phyloP scores from a whole-genome alignment of 2,113 vertebrate species.

The Myotis brandtii region DNA sequence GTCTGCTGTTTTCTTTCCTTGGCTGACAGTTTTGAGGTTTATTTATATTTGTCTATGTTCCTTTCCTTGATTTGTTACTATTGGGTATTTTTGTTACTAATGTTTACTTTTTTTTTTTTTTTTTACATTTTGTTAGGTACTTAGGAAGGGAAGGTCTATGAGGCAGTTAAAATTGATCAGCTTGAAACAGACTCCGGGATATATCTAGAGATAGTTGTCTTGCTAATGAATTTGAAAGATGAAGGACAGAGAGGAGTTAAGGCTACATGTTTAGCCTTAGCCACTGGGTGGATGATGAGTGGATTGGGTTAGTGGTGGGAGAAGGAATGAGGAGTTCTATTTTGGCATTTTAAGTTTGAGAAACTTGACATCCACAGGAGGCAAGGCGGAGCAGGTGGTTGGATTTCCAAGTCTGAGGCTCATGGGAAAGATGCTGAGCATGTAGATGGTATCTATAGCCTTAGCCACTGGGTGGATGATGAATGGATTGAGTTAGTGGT shows the following conservation, averaged over 20 bases:
- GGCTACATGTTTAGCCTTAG: neutral
- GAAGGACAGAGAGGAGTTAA: neutral
- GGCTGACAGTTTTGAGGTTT: neutral
- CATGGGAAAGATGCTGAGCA: neutral
- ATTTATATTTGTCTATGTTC: neutral
- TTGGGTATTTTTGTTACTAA: neutral
- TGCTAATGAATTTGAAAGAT: constrained; percentile 13
- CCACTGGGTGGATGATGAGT: neutral
- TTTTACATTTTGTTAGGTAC: neutral
- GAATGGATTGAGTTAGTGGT: neutral
- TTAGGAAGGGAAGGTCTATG: constrained; percentile 10
- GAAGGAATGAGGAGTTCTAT: neutral
- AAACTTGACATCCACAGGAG: neutral
- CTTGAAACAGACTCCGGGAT: neutral
- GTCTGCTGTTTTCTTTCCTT: neutral
- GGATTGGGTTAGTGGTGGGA: neutral
- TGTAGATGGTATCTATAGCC: neutral
- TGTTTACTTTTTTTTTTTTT: neutral
- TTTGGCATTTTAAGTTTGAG: constrained; percentile 19
- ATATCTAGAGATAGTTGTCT: neutral
- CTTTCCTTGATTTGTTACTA: neutral
- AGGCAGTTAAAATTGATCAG: constrained; percentile 4
- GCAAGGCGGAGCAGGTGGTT: neutral
- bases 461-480: neutral
- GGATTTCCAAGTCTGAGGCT: neutral